Evolutionary conservation across 1,140 invertebrate species (phyloP).

Genomic region (Dermatophagoides farinae): DNA sequence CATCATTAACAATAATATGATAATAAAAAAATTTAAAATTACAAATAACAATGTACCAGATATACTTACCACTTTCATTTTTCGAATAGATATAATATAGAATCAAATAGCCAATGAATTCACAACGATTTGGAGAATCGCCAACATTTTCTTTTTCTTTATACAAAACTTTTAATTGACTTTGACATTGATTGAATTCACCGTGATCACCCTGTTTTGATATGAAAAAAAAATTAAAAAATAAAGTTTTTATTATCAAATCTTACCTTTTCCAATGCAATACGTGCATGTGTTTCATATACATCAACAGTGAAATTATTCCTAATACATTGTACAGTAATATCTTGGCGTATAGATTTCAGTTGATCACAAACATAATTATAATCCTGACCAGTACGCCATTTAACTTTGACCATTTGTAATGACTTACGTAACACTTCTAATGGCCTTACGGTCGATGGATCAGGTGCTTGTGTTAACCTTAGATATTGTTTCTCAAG

Average conservation of each 20-base stretch:
- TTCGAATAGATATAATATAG: slow-evolving; percentile 93
- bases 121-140: slow-evolving; percentile 38
- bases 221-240: slow-evolving; percentile 7
- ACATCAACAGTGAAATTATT: slow-evolving; percentile 84
- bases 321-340: slow-evolving; percentile 88
- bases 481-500: slow-evolving; percentile 85
- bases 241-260: not conserved
- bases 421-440: slow-evolving; percentile 62
- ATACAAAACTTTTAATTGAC: slow-evolving; percentile 82
- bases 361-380: slow-evolving; percentile 91
- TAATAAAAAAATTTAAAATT: slow-evolving; percentile 18
- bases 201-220: slow-evolving; percentile 58
- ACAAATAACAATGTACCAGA: not conserved
- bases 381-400: slow-evolving; percentile 75
- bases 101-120: slow-evolving; percentile 86
- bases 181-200: slow-evolving; percentile 98
- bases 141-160: slow-evolving; percentile 40
- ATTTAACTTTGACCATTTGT: slow-evolving; percentile 67
- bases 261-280: slow-evolving; percentile 62
- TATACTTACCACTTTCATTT: slow-evolving; percentile 67
- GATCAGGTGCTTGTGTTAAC: slow-evolving; percentile 73
- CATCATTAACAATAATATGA: slow-evolving; percentile 13
- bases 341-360: slow-evolving; percentile 93
- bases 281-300: slow-evolving; percentile 91
- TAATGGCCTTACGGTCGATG: slow-evolving; percentile 69